Evolutionary conservation across 2,888 invertebrate species (phyloP).

Genomic region (Tuberolachnus salignus): DNA sequence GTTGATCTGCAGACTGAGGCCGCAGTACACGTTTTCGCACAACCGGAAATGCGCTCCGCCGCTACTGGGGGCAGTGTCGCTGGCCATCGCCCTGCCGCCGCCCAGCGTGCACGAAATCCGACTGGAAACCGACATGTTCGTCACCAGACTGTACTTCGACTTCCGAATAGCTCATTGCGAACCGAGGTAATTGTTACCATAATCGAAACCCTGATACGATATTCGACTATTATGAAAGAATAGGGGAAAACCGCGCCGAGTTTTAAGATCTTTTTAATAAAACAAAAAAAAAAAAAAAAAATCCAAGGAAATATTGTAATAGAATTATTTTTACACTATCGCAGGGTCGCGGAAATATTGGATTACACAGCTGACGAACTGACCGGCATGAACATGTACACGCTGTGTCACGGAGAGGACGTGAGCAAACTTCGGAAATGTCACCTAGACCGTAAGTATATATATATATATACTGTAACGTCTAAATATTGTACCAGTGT

Average conservation of each 20-base stretch:
- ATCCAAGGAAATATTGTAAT: no score
- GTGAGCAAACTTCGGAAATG: slow-evolving; percentile 91
- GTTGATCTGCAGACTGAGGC: slow-evolving; percentile 87
- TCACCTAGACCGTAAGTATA: slow-evolving; percentile 92
- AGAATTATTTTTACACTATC: no score
- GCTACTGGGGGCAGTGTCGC: slow-evolving; percentile 88
- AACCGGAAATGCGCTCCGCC: slow-evolving; percentile 86
- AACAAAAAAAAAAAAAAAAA: no score
- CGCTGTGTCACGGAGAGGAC: slow-evolving; percentile 94
- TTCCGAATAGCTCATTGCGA: slow-evolving; percentile 97
- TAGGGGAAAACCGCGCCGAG: no score
- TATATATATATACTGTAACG: neutral
- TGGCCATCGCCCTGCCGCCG: slow-evolving; percentile 95
- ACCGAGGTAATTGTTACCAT: slow-evolving; percentile 73
- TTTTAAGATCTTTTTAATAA: no score
- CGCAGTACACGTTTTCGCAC: slow-evolving; percentile 91
- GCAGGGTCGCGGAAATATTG: slow-evolving; percentile 84
- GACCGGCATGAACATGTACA: slow-evolving; percentile 90
- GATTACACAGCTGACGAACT: slow-evolving; percentile 93
- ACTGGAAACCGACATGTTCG: slow-evolving; percentile 94
- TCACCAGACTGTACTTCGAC: slow-evolving; percentile 93
- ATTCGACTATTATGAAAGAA: no score
- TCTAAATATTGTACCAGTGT: neutral
- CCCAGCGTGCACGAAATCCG: slow-evolving; percentile 97
- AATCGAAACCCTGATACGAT: no score